A percentile compares a stretch with the other conserved stretches of the same genome.
These are phyloP conservation scores for Calameuta idolon DNA, from an alignment of 2,888 invertebrate genomes.

Conservation along the genomic window DNA sequence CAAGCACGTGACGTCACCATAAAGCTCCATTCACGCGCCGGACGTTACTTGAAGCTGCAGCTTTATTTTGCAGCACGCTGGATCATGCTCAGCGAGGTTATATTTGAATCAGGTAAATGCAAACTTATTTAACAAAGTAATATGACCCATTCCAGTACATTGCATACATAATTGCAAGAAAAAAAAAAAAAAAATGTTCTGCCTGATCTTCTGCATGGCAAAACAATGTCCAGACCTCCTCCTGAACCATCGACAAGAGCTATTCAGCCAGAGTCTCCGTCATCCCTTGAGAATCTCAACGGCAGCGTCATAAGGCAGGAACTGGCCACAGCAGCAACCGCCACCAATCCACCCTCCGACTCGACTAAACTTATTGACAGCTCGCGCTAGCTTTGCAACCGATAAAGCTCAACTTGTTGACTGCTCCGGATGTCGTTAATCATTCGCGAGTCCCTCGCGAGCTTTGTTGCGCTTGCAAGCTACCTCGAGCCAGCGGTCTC, in stretches of 20 bases:
- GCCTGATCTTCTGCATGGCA: background rate
- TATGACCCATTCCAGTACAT: background rate
- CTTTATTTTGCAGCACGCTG: slow-evolving; percentile 84
- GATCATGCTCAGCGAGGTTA: slow-evolving; percentile 89
- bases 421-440: slow-evolving; percentile 43
- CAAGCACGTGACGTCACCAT: slow-evolving; percentile 86
- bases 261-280: background rate
- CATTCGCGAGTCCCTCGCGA: slow-evolving; percentile 40
- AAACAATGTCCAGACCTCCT: slow-evolving; percentile 25
- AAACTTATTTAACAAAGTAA: slow-evolving; percentile 10
- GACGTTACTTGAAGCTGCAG: slow-evolving; percentile 80
- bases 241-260: slow-evolving; percentile 11
- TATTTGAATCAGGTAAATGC: slow-evolving; percentile 81
- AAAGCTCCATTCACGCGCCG: slow-evolving; percentile 81
- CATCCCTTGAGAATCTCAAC: background rate
- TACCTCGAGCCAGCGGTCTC: slow-evolving; percentile 27
- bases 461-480: slow-evolving; percentile 37
- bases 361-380: slow-evolving; percentile 15
- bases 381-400: slow-evolving; percentile 5
- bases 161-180: background rate
- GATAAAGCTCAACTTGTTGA: slow-evolving; percentile 43
- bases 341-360: background rate
- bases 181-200: background rate
- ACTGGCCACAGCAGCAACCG: background rate
- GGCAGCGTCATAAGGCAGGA: background rate